These are phyloP conservation scores for Crossaster papposus DNA, from an alignment of 53 echinoderm and acorn worm species.

Conservation along the genomic window DNA sequence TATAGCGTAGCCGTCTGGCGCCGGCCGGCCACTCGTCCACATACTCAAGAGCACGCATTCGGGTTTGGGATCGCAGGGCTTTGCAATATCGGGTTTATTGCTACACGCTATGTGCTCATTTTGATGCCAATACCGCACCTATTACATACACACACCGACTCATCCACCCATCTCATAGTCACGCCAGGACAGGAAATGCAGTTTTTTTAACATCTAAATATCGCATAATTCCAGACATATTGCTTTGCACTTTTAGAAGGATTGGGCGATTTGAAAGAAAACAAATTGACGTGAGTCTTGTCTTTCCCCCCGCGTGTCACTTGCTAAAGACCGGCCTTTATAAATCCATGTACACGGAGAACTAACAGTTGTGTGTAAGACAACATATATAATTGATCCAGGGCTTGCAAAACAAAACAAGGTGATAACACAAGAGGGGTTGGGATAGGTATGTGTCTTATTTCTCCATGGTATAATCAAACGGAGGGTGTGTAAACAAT, in stretches of 20 bases:
- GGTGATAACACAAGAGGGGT: too few species aligned
- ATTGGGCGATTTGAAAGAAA: not conserved
- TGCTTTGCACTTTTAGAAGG: not conserved
- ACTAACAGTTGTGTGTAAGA: too few species aligned
- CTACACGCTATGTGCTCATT: not conserved
- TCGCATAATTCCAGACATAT: not conserved
- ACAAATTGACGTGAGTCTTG: not conserved
- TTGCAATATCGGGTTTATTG: slow-evolving; percentile 8
- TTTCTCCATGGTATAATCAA: too few species aligned
- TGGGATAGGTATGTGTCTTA: too few species aligned
- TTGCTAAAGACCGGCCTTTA: not conserved
- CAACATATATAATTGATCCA: too few species aligned
- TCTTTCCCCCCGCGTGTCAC: not conserved
- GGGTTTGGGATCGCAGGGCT: not conserved
- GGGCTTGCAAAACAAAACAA: too few species aligned
- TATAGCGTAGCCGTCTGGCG: slow-evolving; percentile 30
- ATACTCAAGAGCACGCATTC: slow-evolving; percentile 21
- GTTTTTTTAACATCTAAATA: not conserved
- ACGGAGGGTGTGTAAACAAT: too few species aligned
- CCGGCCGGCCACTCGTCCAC: slow-evolving; percentile 9
- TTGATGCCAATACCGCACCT: not conserved
- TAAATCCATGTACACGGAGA: not conserved
- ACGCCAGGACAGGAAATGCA: not conserved
- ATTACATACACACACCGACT: not conserved
- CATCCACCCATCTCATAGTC: not conserved